Base-by-base conservation (phyloP, 2,113 vertebrate genomes). In the Colistium nudipinnis region DNA sequence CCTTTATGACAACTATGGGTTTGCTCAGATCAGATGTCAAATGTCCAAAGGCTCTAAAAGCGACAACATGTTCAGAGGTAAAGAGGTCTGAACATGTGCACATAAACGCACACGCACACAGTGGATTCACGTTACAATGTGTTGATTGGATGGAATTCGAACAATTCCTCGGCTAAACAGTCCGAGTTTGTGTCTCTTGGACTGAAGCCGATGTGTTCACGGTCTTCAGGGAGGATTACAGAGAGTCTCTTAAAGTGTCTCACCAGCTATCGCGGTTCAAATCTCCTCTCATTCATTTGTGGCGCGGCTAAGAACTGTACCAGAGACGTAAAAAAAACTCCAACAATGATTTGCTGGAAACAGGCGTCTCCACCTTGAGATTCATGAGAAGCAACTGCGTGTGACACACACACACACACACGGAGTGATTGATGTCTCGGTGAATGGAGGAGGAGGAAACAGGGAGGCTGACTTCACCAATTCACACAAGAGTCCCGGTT, bases 71-170 rank as follows among this genome's bases (percentile, higher is more conserved):
- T 65, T 76, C 33, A 17, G 20, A 70, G 44, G 74, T 74, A 27
- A 71, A 76, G 20, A 54, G 10, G 67, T 51, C 38, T 47, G 33
- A 48, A 74, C 7, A 33, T 41, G 51, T 53, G 45, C 24, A 20
- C 41, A 8, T 17, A 43, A n/a, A 25, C 41, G 13, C 22, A 33
- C 44, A 17, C 64, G 38, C 44, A 47, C 66, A 61, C n/a, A 33
- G 63, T 44, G 56, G 77, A 63, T 66, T 87, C 61, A 74, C 65
- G 27, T 89, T 85, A 82, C 76, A 80, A 54, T 35, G 82, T 75
- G 85, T 80, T 74, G 78, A 90, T 83, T 90, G 76, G 76, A 12
- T 83, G 90, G 90, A 91, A 92, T 92, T 89, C 76, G 80, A 91
- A 90, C 82, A 88, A 91, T 89, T 81, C 62, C 11, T 71, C 57